phyloP scores from a whole-genome alignment of 2,888 invertebrate genomes.

The Deroplatys truncata region DNA sequence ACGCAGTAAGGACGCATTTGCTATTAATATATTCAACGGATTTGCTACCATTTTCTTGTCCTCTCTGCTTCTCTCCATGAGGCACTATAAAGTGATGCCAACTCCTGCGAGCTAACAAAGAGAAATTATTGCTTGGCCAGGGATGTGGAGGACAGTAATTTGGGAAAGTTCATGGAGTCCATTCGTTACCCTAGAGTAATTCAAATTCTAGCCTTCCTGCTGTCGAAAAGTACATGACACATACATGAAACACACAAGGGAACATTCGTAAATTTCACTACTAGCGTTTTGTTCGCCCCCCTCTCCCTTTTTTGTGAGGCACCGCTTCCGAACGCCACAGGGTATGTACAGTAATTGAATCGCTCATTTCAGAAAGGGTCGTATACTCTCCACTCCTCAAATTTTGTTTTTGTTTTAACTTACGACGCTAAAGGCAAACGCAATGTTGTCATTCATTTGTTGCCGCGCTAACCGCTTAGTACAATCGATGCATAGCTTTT shows the following conservation, averaged over 20 bases:
- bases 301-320: neutral
- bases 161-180: neutral
- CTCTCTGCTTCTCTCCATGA: neutral
- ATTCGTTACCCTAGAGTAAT: neutral
- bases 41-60: neutral
- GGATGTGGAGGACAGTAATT: neutral
- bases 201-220: neutral
- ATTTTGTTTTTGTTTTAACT: neutral
- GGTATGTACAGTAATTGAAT: neutral
- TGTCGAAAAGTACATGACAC: neutral
- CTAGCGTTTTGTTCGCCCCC: neutral
- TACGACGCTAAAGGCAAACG: neutral
- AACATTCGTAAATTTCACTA: neutral
- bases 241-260: neutral
- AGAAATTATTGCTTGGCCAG: neutral
- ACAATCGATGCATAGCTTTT: neutral
- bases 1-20: neutral
- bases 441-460: neutral
- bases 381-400: neutral
- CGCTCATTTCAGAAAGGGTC: neutral
- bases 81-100: neutral
- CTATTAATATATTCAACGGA: neutral
- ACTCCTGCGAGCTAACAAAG: neutral
- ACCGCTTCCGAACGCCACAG: neutral
- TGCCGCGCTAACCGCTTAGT: neutral